Evolutionary conservation across 1,140 invertebrate genomes (phyloP), one percentile per base, ranked within the genome.

Genomic region (Chironomus tepperi): DNA sequence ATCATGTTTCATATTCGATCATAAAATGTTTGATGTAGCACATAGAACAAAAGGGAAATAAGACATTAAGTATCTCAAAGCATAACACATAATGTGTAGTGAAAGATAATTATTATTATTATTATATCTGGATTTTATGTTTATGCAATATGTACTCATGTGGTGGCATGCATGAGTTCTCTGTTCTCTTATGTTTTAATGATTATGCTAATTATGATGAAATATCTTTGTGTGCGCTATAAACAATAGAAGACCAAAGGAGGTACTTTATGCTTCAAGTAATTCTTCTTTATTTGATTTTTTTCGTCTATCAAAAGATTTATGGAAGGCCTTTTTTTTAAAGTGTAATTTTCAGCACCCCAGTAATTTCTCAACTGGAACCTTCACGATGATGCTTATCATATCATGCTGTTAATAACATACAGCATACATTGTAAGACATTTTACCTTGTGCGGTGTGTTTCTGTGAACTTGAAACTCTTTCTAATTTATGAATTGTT

Each of bases 351-450:
- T 57, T 57, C 47, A 57, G 47, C 47, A 57, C 47, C 47, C 47
- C n/a, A 57, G n/a, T n/a, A 57, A 57, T 57, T 57, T 57, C 47
- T 57, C 47, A 57, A 57, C 47, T n/a, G n/a, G n/a, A 57, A 57
- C 47, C 47, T 57, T 57, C 12, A 57, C 12, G n/a, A 57, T 57
- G 47, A 57, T 57, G 47, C 47, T 57, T 57, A 57, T 57, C 47
- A n/a, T n/a, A 15, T 12, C 12, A 57, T 57, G 47, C 12, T 57
- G n/a, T 9, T n/a, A 57, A 57, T 15, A 15, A n/a, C 47, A 57
- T 57, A 57, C 12, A n/a, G 47, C 47, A 57, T 15, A 57, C 7
- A 57, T 57, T n/a, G n/a, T n/a, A n/a, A n/a, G n/a, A n/a, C n/a
- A n/a, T n/a, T n/a, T n/a, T 57, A 57, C 47, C 47, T 57, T 57